These are phyloP conservation scores for Cylindroiulus punctatus DNA, from an alignment of 2,888 invertebrate genomes.

Conservation along the genomic window DNA sequence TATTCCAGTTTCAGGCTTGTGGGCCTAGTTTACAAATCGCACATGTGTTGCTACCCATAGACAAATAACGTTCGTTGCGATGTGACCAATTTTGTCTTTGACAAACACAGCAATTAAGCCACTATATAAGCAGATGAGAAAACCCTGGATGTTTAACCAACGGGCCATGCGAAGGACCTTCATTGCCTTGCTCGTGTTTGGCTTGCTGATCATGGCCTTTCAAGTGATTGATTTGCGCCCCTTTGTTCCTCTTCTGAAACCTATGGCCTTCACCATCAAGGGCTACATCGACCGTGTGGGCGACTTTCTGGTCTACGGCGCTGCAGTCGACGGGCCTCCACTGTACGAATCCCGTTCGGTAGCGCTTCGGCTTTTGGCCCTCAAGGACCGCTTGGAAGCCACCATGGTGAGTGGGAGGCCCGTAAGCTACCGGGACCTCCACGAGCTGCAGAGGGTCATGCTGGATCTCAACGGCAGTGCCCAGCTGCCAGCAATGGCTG, in stretches of 20 bases:
- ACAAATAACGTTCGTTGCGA: too few species aligned
- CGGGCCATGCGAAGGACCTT: not conserved
- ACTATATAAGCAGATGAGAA: too few species aligned
- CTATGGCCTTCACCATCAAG: not conserved
- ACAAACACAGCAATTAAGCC: too few species aligned
- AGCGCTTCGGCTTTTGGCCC: not conserved
- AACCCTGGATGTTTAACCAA: not conserved
- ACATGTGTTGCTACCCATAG: too few species aligned
- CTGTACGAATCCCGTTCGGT: not conserved
- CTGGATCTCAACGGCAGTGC: not conserved
- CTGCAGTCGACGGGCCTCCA: not conserved
- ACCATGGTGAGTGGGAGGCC: not conserved
- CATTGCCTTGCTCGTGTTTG: not conserved
- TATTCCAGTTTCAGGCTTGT: too few species aligned
- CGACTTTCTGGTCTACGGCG: not conserved
- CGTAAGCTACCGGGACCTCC: not conserved
- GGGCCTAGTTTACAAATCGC: too few species aligned
- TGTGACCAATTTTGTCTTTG: too few species aligned
- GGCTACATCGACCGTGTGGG: not conserved
- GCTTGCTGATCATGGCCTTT: not conserved
- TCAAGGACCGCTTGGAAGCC: not conserved
- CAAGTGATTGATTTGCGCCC: not conserved
- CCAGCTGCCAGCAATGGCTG: not conserved
- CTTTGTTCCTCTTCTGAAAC: not conserved
- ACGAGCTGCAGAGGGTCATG: not conserved